A percentile compares a stretch with the other conserved stretches of the same genome.
Evolutionary conservation across 2,888 invertebrate species (phyloP).

Genomic region (Lysandra coridon): DNA sequence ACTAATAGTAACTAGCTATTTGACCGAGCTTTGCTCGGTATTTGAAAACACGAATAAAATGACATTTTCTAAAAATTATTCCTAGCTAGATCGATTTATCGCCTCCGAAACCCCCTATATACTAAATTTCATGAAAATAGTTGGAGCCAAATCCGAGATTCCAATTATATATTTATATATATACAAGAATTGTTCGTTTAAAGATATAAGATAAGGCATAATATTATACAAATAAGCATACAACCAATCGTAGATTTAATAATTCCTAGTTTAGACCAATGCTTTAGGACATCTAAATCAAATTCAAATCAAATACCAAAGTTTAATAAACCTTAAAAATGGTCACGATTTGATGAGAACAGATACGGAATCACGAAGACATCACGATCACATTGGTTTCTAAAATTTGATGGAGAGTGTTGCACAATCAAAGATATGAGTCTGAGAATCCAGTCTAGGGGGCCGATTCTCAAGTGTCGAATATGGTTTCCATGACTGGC

Average conservation of each 20-base stretch:
- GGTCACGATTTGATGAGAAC: constrained; percentile 21
- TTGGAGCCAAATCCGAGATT: too few relatives aligned
- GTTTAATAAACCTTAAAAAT: constrained; percentile 20
- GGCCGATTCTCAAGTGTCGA: background rate
- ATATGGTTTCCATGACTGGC: background rate
- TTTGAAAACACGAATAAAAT: too few relatives aligned
- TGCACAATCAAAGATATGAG: background rate
- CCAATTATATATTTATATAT: too few relatives aligned
- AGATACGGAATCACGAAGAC: background rate
- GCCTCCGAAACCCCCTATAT: too few relatives aligned
- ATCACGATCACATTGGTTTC: constrained; percentile 13
- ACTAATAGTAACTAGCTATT: too few relatives aligned
- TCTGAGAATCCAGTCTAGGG: background rate
- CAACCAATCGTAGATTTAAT: background rate
- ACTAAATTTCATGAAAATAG: too few relatives aligned
- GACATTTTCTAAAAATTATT: too few relatives aligned
- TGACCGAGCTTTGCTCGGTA: too few relatives aligned
- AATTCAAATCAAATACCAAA: background rate
- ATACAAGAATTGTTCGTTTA: too few relatives aligned
- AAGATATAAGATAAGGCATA: too few relatives aligned
- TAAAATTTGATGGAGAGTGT: background rate
- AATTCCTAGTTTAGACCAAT: background rate
- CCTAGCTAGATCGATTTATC: too few relatives aligned
- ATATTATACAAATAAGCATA: too few relatives aligned
- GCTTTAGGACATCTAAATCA: constrained; percentile 4